Evolutionary conservation across 1,140 invertebrate species (phyloP).

Genomic region (Agraylea sexmaculata): DNA sequence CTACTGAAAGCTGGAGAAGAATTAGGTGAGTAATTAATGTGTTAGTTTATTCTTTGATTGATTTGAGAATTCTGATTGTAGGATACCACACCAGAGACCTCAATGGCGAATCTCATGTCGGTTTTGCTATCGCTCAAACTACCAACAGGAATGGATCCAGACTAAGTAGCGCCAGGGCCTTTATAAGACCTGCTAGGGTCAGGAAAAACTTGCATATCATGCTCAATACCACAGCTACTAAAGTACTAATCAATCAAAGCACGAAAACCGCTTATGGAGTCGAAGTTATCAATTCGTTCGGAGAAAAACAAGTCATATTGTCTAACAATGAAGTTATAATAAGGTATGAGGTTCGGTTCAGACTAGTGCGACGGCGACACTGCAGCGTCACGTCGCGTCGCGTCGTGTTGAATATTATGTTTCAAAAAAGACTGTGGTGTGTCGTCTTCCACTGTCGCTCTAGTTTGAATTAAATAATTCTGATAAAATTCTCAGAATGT

Average conservation of each 20-base stretch:
- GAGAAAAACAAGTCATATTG: conserved; percentile 42
- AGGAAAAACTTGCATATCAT: conserved; percentile 60
- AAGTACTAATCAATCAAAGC: conserved; percentile 36
- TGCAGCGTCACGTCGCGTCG: too few species aligned
- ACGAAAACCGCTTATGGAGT: conserved; percentile 42
- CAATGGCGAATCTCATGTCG: conserved; percentile 77
- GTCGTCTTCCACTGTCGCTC: neutral
- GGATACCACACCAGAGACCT: conserved; percentile 68
- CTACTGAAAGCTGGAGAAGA: conserved; percentile 75
- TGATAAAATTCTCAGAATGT: too few species aligned
- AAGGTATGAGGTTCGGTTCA: conserved; percentile 20
- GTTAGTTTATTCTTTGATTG: neutral
- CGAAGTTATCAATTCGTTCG: conserved; percentile 47
- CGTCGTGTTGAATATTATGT: conserved; percentile 22
- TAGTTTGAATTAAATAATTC: neutral
- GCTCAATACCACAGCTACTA: conserved; percentile 52
- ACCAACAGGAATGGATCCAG: conserved; percentile 54
- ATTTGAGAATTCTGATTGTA: conserved; percentile 23
- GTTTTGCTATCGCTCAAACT: conserved; percentile 82
- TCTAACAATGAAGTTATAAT: conserved; percentile 56
- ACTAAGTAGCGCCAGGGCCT: conserved; percentile 63
- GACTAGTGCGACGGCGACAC: conserved; percentile 11
- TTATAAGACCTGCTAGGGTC: conserved; percentile 65
- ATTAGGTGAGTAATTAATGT: conserved; percentile 40
- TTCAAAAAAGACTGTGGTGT: neutral